Evolutionary conservation across 2,113 vertebrate species (phyloP), one percentile per base, ranked within the genome.

Genomic region (Embiotoca jacksoni): DNA sequence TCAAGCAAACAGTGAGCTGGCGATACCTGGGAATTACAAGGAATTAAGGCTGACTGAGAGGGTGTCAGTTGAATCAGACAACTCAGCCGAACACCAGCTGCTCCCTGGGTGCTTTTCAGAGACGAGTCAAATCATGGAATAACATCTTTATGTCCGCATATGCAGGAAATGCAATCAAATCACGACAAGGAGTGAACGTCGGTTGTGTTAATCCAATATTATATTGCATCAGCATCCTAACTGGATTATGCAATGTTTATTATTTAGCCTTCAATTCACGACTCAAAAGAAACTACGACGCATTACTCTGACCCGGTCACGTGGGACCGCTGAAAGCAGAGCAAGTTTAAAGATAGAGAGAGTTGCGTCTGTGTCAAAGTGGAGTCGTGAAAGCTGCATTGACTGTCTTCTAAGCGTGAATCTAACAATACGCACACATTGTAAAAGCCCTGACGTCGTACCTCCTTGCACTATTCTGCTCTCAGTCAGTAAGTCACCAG

Each of bases 401-500:
- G 47, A 72, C 37, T 60, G 57, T 61, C 49, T 55, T 64, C 49
- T 33, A 11, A 2, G 3, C 55, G 55, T 58, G 53, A 56, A 46
- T 65, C 37, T 4, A 14, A 68, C 30, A 77, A 72, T 11, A 33
- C 13, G 55, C 10, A 30, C 9, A 2, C 3, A 10, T 5, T 69
- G 49, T 74, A 61, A 58, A 47, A 3, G 77, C 79, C 15, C 32
- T 36, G 63, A 58, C 57, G n/a, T 33, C 3, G 23, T 33, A 39
- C 32, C 23, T 46, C 55, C 33, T 55, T 47, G 41, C 54, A 65
- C 72, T 49, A 36, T 23, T 62, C 69, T 49, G 9, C 57, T 73
- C 52, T 64, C 36, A 67, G 44, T n/a, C 58, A 61, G 63, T 69
- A 75, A 58, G 80, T 83, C 73, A 69, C 3, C 5, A 8, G 23